Evolutionary conservation across 2,113 vertebrate genomes (phyloP), one percentile per base, ranked within the genome.

Genomic region (Astatotilapia flaviijosephi): DNA sequence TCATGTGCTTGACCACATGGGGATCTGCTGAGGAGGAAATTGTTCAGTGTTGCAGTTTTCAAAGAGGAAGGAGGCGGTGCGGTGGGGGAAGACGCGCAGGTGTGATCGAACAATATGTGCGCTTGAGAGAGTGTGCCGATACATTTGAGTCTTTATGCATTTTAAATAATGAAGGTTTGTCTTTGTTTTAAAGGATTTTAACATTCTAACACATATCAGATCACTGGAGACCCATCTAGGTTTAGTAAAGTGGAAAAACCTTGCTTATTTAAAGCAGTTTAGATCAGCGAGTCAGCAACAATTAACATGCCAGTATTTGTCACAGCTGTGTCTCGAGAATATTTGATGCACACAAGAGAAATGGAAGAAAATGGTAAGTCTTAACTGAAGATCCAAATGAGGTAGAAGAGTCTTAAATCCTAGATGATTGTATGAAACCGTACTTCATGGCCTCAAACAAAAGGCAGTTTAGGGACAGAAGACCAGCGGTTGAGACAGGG

Each of bases 71-170:
- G 11, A 45, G 19, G 19, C 28, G 10, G 17, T 28, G 40, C 3
- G 31, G 65, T 23, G 17, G 56, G 21, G 19, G 37, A 86, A 40
- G 7, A 62, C 13, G 5, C n/a, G 70, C 26, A n/a, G 75, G 80
- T 79, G 56, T 85, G 80, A 40, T 40, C 7, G 14, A 79, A 60
- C 11, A 42, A 28, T n/a, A 9, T 13, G 37, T 75, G 17, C 11
- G 14, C 28, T 33, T 12, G 19, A 40, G 84, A n/a, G 68, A 75
- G 60, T 68, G 14, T 70, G 79, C 62, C 26, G 28, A 73, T 79
- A 80, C 26, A 45, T 88, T 13, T 65, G 55, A 84, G 17, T 53
- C 70, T 88, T 88, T 56, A 21, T 90, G 81, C 47, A 83, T 88
- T 84, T 85, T 60, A 83, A 86, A 87, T 12, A 79, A n/a, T 21